These are phyloP conservation scores for Sisyra nigra DNA, from an alignment of 2,888 invertebrate species.

Conservation along the genomic window DNA sequence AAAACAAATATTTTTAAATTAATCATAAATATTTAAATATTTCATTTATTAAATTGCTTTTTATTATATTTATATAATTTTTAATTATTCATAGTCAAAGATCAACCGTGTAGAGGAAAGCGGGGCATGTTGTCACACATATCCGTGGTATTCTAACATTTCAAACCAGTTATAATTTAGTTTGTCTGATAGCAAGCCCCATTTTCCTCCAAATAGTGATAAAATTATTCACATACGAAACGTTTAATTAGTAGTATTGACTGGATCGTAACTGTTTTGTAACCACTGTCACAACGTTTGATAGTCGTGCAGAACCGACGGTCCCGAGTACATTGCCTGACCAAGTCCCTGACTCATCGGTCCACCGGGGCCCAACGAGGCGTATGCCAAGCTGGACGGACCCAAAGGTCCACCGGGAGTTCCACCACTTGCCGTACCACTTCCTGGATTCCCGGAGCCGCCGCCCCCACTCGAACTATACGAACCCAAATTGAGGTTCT, in stretches of 20 bases:
- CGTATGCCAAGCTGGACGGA: background rate
- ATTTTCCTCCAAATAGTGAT: background rate
- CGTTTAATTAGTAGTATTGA: background rate
- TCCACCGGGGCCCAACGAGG: conserved; percentile 16
- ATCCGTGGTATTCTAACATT: no score
- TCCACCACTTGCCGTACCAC: conserved; percentile 15
- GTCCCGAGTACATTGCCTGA: conserved; percentile 24
- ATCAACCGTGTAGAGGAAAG: no score
- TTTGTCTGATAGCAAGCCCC: no score
- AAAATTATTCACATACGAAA: background rate
- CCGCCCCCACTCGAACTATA: conserved; percentile 11
- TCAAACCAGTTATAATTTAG: no score
- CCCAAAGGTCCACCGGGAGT: conserved; percentile 1
- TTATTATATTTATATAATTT: no score
- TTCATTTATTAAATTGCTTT: no score
- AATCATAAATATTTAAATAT: no score
- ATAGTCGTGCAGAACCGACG: conserved; percentile 25
- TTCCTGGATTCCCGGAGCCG: conserved; percentile 11
- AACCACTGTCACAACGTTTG: conserved; percentile 32
- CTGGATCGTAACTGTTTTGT: conserved; percentile 5
- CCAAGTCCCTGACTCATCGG: conserved; percentile 18
- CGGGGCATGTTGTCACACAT: no score
- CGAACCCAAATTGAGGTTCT: conserved; percentile 16
- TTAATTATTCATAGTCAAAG: no score
- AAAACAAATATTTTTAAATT: no score